A percentile compares a stretch with the other conserved stretches of the same genome.
Evolutionary conservation across 2,113 vertebrate species (phyloP).

Genomic region (Labeo rohita): DNA sequence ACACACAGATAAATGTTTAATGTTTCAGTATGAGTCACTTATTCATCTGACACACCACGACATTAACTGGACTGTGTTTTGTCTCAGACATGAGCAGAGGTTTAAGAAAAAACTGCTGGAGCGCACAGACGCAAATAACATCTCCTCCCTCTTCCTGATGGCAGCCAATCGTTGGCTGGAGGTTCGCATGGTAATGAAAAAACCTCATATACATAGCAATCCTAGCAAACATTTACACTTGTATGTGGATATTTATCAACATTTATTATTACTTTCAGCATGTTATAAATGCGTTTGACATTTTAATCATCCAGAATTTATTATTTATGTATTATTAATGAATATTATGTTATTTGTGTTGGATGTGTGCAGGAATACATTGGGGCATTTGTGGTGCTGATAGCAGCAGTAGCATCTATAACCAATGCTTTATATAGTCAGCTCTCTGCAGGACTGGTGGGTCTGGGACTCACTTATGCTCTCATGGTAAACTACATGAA

Average conservation of each 20-base stretch:
- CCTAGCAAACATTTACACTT: not conserved
- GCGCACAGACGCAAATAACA: constrained; percentile 96
- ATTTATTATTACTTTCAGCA: not conserved
- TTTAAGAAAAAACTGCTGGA: constrained; percentile 94
- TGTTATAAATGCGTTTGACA: not conserved
- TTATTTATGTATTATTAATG: not conserved
- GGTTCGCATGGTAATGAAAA: constrained; percentile 92
- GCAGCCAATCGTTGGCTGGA: constrained; percentile 98
- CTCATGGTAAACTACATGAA: constrained; percentile 84
- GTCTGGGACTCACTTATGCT: constrained; percentile 94
- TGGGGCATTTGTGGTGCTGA: constrained; percentile 93
- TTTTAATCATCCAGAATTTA: too few species aligned
- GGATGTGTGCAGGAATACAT: constrained; percentile 87
- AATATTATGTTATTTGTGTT: not conserved
- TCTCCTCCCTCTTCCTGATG: constrained; percentile 95
- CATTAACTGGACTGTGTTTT: not conserved
- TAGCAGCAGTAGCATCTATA: constrained; percentile 96
- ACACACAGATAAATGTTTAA: not conserved
- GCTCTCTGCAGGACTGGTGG: constrained; percentile 90
- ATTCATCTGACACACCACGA: not conserved
- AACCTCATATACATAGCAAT: not conserved
- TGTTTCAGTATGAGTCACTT: too few species aligned
- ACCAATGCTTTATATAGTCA: constrained; percentile 84
- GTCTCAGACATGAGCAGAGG: constrained; percentile 85
- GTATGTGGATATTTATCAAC: not conserved